phyloP scores from a whole-genome alignment of 2,113 vertebrate species.

The Osmerus eperlanus region DNA sequence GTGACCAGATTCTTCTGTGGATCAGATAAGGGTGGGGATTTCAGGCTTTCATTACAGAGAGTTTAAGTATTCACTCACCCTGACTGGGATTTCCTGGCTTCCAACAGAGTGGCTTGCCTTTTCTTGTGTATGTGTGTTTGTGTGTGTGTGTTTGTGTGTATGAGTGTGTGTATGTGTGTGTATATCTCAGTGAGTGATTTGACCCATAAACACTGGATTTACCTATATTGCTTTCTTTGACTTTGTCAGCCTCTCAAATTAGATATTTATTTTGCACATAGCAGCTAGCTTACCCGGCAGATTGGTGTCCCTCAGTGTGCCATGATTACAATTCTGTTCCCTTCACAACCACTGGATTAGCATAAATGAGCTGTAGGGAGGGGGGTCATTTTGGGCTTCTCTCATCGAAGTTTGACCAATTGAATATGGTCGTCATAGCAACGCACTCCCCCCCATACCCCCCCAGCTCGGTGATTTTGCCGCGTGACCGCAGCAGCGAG shows the following conservation, averaged over 20 bases:
- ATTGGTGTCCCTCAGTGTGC: slow-evolving; percentile 56
- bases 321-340: slow-evolving; percentile 51
- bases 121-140: not conserved
- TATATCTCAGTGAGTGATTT: slow-evolving; percentile 50
- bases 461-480: slow-evolving; percentile 15
- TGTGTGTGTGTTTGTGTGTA: not conserved
- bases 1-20: too few relatives aligned
- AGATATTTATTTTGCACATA: slow-evolving; percentile 59
- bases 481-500: slow-evolving; percentile 19
- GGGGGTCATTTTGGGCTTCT: slow-evolving; percentile 20
- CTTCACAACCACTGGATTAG: slow-evolving; percentile 29
- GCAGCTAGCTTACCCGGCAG: slow-evolving; percentile 52
- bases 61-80: too few relatives aligned
- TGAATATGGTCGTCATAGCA: slow-evolving; percentile 49
- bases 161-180: not conserved
- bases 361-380: slow-evolving; percentile 34
- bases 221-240: slow-evolving; percentile 58
- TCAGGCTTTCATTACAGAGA: too few relatives aligned
- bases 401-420: slow-evolving; percentile 43
- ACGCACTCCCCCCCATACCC: slow-evolving; percentile 12
- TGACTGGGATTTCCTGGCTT: not conserved
- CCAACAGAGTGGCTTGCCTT: not conserved
- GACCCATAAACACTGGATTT: slow-evolving; percentile 66
- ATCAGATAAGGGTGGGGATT: too few relatives aligned
- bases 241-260: slow-evolving; percentile 65